These are phyloP conservation scores for Cyrtonyx montezumae DNA, from an alignment of 2,113 vertebrate genomes.

Conservation along the genomic window DNA sequence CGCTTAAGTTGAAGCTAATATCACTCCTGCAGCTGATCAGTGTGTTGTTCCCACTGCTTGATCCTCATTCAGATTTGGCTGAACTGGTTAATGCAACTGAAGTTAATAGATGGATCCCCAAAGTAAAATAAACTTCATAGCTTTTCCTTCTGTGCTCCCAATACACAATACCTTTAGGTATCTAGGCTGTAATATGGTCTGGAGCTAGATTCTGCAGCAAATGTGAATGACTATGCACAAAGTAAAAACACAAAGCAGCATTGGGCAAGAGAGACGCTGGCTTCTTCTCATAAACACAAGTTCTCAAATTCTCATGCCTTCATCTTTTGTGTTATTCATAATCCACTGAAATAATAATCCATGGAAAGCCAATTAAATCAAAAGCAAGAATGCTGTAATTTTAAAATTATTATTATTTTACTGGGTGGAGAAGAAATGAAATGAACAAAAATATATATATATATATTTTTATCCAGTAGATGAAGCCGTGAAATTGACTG, in stretches of 20 bases:
- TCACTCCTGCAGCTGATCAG: not conserved
- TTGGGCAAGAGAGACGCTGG: not conserved
- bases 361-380: not conserved
- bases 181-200: not conserved
- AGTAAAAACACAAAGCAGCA: not conserved
- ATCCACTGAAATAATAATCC: slow-evolving; percentile 1
- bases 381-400: not conserved
- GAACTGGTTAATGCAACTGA: slow-evolving; percentile 10
- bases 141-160: not conserved
- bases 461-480: not conserved
- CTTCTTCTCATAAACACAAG: not conserved
- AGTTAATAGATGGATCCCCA: not conserved
- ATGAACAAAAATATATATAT: not conserved
- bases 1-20: not conserved
- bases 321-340: not conserved
- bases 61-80: not conserved
- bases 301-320: not conserved
- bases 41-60: not conserved
- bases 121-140: not conserved
- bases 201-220: not conserved
- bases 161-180: slow-evolving; percentile 4
- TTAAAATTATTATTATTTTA: not conserved
- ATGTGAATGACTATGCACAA: not conserved
- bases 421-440: not conserved
- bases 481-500: not conserved